A percentile compares a stretch with the other conserved stretches of the same genome.
phyloP scores from a whole-genome alignment of 1,140 invertebrate genomes.

The Panulirus ornatus region DNA sequence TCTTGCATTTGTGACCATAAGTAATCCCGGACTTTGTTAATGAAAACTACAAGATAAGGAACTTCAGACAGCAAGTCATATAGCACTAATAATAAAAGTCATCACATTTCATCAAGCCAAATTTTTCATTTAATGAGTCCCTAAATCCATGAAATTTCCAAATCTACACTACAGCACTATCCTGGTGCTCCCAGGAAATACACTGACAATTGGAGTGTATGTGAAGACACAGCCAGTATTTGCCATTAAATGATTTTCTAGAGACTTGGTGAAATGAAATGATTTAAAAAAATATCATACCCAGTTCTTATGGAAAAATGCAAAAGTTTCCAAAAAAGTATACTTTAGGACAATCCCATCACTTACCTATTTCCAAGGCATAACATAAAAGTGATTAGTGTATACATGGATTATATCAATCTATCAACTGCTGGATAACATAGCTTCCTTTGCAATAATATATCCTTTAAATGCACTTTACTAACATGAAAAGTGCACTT shows the following conservation, averaged over 20 bases:
- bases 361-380: conserved; percentile 3
- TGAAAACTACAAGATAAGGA: conserved; percentile 26
- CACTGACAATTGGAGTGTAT: neutral
- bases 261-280: neutral
- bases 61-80: conserved; percentile 28
- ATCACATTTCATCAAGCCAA: neutral
- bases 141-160: conserved; percentile 42
- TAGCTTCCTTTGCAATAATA: conserved; percentile 37
- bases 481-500: conserved; percentile 54
- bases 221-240: neutral
- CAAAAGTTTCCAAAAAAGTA: neutral
- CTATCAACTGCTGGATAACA: neutral
- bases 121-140: neutral
- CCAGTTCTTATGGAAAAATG: neutral
- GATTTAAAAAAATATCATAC: neutral
- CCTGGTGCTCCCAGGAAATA: neutral
- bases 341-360: conserved; percentile 3
- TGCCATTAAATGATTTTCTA: neutral
- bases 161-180: neutral
- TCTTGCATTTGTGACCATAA: conserved; percentile 45
- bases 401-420: conserved; percentile 16
- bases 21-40: conserved; percentile 20
- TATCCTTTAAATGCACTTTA: conserved; percentile 50
- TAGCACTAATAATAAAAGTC: neutral
- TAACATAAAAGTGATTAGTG: neutral